These are phyloP conservation scores for Istiophorus platypterus DNA, from an alignment of 2,113 vertebrate species.

Conservation along the genomic window DNA sequence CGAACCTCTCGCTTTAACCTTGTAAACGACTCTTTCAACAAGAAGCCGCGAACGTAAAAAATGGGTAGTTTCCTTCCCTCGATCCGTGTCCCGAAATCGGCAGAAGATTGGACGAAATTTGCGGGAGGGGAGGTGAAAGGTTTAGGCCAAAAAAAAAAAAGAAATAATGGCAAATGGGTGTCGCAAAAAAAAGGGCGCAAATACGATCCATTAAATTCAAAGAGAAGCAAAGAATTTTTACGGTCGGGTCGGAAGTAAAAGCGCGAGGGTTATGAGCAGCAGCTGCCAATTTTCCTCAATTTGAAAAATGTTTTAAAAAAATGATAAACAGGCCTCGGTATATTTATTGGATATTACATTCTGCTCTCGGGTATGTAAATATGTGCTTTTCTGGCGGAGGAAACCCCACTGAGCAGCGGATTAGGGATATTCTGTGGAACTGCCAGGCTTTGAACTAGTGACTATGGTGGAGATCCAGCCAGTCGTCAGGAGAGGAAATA, in stretches of 20 bases:
- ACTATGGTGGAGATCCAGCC: constrained; percentile 28
- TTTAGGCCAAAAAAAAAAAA: no score
- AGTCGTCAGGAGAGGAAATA: constrained; percentile 9
- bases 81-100: no score
- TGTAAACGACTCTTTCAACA: no score
- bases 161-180: not conserved
- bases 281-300: not conserved
- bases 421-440: constrained; percentile 54
- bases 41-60: no score
- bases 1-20: no score
- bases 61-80: no score
- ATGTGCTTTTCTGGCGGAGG: constrained; percentile 28
- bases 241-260: constrained; percentile 3
- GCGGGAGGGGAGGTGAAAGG: no score
- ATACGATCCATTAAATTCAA: constrained; percentile 19
- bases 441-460: constrained; percentile 55
- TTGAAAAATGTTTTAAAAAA: constrained; percentile 1
- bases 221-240: not conserved
- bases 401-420: constrained; percentile 39
- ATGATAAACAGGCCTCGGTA: constrained; percentile 33
- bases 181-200: not conserved
- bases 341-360: constrained; percentile 54
- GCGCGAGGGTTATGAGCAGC: not conserved
- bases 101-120: no score
- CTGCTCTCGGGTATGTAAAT: constrained; percentile 52